Evolutionary conservation across 2,888 invertebrate genomes (phyloP).

Genomic region (Heliconius aoede): DNA sequence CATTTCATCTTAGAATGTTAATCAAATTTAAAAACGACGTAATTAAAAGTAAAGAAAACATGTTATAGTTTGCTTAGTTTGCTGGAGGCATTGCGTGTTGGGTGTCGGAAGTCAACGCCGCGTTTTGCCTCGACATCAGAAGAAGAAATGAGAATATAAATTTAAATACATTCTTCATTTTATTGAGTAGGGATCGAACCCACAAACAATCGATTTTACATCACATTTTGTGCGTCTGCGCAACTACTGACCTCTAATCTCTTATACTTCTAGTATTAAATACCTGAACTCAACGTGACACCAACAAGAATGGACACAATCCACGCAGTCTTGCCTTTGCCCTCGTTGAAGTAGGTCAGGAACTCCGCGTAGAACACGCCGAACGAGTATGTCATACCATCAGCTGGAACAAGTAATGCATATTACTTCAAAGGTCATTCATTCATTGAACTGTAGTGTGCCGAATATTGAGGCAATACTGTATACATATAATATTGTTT

Average conservation of each 20-base stretch:
- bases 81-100: no score
- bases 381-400: constrained; percentile 99
- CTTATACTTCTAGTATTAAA: not conserved
- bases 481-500: no score
- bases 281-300: constrained; percentile 97
- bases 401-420: constrained; percentile 86
- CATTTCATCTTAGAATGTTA: not conserved
- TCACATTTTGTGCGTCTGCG: no score
- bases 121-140: no score
- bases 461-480: not conserved
- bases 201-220: no score
- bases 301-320: constrained; percentile 97
- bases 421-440: constrained; percentile 42
- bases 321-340: constrained; percentile 95
- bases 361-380: constrained; percentile 96
- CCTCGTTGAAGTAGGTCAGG: constrained; percentile 91
- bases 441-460: not conserved
- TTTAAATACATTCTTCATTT: no score
- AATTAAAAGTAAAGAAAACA: not conserved
- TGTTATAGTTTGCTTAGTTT: not conserved
- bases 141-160: no score
- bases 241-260: no score
- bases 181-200: no score
- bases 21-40: not conserved
- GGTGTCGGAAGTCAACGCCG: no score